Evolutionary conservation across 2,113 vertebrate genomes (phyloP).

Genomic region (Sturnus vulgaris): DNA sequence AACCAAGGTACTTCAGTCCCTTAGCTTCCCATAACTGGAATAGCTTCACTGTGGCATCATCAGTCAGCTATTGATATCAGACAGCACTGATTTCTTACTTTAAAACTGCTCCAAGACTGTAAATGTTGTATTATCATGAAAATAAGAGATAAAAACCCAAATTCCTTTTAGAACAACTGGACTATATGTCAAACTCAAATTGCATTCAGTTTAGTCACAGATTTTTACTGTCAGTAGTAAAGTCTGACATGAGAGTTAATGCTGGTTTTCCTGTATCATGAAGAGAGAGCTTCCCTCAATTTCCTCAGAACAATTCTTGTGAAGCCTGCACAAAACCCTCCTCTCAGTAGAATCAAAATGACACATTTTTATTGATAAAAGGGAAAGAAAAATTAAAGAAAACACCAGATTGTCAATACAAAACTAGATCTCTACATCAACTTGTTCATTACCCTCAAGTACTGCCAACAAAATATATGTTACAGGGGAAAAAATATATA

Average conservation of each 20-base stretch:
- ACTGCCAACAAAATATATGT: background rate
- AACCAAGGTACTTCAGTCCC: background rate
- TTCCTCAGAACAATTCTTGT: background rate
- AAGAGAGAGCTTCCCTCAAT: background rate
- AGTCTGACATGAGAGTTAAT: background rate
- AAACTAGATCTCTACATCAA: background rate
- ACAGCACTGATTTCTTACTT: background rate
- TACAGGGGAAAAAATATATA: background rate
- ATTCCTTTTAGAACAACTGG: background rate
- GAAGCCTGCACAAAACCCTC: background rate
- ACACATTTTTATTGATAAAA: background rate
- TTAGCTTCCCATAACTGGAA: background rate
- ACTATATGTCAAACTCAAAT: background rate
- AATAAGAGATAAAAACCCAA: background rate
- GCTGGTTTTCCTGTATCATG: background rate
- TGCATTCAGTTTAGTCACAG: background rate
- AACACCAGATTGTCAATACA: background rate
- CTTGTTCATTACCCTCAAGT: background rate
- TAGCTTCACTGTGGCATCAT: background rate
- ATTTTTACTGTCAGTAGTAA: background rate
- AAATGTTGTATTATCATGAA: background rate
- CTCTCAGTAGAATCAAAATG: background rate
- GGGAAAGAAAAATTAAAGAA: background rate
- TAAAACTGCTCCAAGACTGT: background rate
- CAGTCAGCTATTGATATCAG: background rate